phyloP scores from a whole-genome alignment of 2,888 invertebrate genomes.

The Girardia tigrina region DNA sequence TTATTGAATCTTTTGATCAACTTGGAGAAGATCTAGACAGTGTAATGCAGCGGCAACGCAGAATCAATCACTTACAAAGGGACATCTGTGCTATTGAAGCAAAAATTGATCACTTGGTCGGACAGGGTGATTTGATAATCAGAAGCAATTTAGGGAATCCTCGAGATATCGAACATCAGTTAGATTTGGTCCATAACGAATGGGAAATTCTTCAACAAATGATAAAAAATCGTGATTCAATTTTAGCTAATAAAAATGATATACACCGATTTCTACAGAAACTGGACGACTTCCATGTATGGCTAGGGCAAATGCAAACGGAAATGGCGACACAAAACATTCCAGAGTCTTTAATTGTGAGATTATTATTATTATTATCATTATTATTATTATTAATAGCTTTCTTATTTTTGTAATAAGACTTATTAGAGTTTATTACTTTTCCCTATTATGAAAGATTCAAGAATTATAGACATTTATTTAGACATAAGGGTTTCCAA shows the following conservation, averaged over 20 bases:
- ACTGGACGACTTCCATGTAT: conserved; percentile 96
- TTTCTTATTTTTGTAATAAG: too few relatives aligned
- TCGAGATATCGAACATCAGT: conserved; percentile 18
- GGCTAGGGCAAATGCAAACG: conserved; percentile 97
- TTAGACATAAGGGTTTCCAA: too few relatives aligned
- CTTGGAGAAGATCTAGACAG: conserved; percentile 79
- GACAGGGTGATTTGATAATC: conserved; percentile 31
- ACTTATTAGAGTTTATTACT: too few relatives aligned
- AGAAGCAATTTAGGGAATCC: conserved; percentile 32
- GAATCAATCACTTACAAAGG: conserved; percentile 85
- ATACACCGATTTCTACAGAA: conserved; percentile 72
- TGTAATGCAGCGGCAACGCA: conserved; percentile 66
- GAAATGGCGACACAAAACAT: conserved; percentile 55
- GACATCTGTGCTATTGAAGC: conserved; percentile 90
- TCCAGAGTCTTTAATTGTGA: conserved; percentile 39
- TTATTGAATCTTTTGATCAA: conserved; percentile 82
- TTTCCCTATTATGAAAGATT: too few relatives aligned
- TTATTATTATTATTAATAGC: too few relatives aligned
- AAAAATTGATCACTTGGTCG: conserved; percentile 52
- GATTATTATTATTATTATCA: too few relatives aligned
- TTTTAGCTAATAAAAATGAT: conserved; percentile 94
- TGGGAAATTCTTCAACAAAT: conserved; percentile 36
- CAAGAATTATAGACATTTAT: too few relatives aligned
- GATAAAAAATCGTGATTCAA: conserved; percentile 87
- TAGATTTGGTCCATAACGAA: conserved; percentile 33